A percentile compares a stretch with the other conserved stretches of the same genome.
Conservation (phyloP, 1,140 invertebrate species). For the Drosophila kikkawai region DNA sequence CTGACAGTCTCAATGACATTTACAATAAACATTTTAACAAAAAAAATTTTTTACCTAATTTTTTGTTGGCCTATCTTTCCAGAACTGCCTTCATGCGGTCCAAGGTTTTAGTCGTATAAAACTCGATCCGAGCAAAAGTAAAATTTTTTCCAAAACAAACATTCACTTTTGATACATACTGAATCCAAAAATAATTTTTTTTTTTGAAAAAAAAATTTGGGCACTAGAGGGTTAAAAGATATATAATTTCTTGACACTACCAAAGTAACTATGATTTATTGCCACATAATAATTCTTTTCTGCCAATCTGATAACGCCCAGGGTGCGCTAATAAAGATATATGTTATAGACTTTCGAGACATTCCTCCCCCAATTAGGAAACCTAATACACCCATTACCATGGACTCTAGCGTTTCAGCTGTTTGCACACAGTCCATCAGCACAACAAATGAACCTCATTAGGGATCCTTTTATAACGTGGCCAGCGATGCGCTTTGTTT, state of each 20-base stretch:
- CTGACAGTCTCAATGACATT: too few relatives aligned
- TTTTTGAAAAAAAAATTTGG: too few relatives aligned
- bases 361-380: constrained; percentile 21
- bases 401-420: constrained; percentile 23
- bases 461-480: constrained; percentile 26
- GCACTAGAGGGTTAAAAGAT: too few relatives aligned
- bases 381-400: constrained; percentile 26
- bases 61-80: too few relatives aligned
- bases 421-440: constrained; percentile 13
- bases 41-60: too few relatives aligned
- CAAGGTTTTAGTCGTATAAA: too few relatives aligned
- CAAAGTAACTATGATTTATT: neutral
- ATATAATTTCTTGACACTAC: neutral
- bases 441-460: constrained; percentile 28
- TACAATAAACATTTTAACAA: too few relatives aligned
- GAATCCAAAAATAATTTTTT: too few relatives aligned
- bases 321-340: constrained; percentile 12
- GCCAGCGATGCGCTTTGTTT: constrained; percentile 41
- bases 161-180: too few relatives aligned
- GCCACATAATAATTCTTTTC: neutral
- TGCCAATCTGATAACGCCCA: neutral
- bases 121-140: too few relatives aligned
- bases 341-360: neutral
- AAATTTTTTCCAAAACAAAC: too few relatives aligned
- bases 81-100: too few relatives aligned